These are phyloP conservation scores for Musca domestica DNA, from an alignment of 1,140 invertebrate genomes.

Conservation along the genomic window DNA sequence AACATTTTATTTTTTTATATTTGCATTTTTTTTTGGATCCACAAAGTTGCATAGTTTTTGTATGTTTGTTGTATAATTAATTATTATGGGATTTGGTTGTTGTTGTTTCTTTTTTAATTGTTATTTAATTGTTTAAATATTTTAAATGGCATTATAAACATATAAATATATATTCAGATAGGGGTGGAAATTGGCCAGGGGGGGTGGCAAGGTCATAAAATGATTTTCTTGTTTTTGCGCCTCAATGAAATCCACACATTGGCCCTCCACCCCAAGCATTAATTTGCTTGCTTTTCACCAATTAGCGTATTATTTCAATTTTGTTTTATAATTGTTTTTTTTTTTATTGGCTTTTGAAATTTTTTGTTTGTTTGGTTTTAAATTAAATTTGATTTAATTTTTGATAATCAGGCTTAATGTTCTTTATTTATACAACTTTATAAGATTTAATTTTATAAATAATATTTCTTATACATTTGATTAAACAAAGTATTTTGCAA, in stretches of 20 bases:
- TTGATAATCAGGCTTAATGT: slow-evolving; percentile 50
- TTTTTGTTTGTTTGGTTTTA: slow-evolving; percentile 27
- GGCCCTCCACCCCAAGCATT: too few relatives aligned
- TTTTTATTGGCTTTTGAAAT: background rate
- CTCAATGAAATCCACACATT: too few relatives aligned
- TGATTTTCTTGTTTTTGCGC: too few relatives aligned
- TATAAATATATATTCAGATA: too few relatives aligned
- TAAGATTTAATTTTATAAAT: background rate
- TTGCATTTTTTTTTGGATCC: slow-evolving; percentile 7
- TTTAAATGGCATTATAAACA: too few relatives aligned
- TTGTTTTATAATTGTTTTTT: background rate
- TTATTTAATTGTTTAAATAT: too few relatives aligned
- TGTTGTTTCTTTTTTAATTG: too few relatives aligned
- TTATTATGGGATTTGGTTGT: background rate
- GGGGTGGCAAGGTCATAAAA: too few relatives aligned
- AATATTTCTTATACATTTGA: too few relatives aligned
- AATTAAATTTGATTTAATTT: slow-evolving; percentile 54
- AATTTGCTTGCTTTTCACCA: too few relatives aligned
- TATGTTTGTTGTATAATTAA: background rate
- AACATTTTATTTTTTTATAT: background rate
- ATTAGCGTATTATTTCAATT: background rate
- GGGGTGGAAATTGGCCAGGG: too few relatives aligned
- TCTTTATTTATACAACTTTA: background rate
- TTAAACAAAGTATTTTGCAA: background rate
- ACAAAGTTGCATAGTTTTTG: slow-evolving; percentile 4